Percentiles rank a stretch among this genome's conserved stretches.
These are phyloP conservation scores for Cenopis cana DNA, from an alignment of 2,888 invertebrate species.

Conservation along the genomic window DNA sequence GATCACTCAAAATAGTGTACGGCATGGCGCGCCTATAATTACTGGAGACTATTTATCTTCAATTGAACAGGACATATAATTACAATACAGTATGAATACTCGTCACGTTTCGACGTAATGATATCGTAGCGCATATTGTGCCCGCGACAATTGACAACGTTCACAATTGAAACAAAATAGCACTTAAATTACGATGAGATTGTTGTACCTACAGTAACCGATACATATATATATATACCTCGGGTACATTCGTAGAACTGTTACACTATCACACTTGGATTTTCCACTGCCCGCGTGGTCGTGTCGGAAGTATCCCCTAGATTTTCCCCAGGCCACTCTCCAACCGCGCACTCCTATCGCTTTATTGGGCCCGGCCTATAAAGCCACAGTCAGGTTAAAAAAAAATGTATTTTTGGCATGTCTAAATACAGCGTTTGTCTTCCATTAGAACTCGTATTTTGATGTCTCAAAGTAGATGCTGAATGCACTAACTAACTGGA, in stretches of 20 bases:
- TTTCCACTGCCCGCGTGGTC: no score
- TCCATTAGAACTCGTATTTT: no score
- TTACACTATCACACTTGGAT: not conserved
- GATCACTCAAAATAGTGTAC: no score
- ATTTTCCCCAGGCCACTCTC: no score
- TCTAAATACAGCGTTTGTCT: no score
- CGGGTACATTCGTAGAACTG: not conserved
- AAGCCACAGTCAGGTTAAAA: no score
- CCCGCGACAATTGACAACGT: constrained; percentile 17
- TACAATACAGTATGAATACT: constrained; percentile 10
- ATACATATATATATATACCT: not conserved
- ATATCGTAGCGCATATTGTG: constrained; percentile 14
- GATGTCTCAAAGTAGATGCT: no score
- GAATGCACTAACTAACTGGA: no score
- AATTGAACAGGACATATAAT: not conserved
- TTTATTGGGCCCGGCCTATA: no score
- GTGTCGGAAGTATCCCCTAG: no score
- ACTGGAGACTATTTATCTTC: not conserved
- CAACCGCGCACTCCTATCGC: no score
- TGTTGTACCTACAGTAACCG: constrained; percentile 4
- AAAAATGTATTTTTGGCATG: no score
- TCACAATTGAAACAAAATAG: constrained; percentile 28
- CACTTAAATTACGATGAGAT: constrained; percentile 21
- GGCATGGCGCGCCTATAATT: not conserved
- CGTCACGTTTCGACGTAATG: constrained; percentile 21